Evolutionary conservation across 2,113 vertebrate species (phyloP), one percentile per base, ranked within the genome.

Genomic region (Mesitornis unicolor): DNA sequence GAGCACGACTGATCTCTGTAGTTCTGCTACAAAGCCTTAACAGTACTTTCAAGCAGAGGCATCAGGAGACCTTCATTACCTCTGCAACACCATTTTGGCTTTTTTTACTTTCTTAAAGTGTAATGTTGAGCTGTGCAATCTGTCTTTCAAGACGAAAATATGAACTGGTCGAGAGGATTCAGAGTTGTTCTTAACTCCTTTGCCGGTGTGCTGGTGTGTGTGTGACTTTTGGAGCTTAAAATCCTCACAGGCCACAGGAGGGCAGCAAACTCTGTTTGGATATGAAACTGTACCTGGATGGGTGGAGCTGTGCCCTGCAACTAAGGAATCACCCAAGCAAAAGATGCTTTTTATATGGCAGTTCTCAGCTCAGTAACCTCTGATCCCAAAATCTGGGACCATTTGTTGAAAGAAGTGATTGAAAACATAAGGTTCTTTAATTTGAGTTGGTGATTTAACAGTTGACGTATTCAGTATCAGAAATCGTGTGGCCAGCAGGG

Each of bases 211-310:
- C 22, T 51, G 2, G 11, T 10, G 13, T 29, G 13, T n/a, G 28
- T 63, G 15, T 45, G 69, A 35, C 26, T 95, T 88, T n/a, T 56
- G 28, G 10, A 78, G 31, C 8, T 81, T 48, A 48, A 84, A 67
- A 60, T 73, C 35, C 29, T 84, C 40, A 24, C 14, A 6, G 28
- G 47, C 95, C 96, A 94, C 95, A 77, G 73, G 96, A 96, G 96
- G 97, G 96, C 96, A 97, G 95, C 87, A 96, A 68, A 84, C 50
- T 79, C 76, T 94, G 76, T 91, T 79, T 70, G 45, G 48, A 84
- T 42, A 3, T 53, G 57, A 45, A 78, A 28, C 42, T 42, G 36
- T 61, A 28, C 31, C 31, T 60, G 35, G 20, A 11, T 33, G 42
- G 40, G 22, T 90, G 61, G 29, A 63, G 31, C 56, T 84, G 35